A percentile compares a stretch with the other conserved stretches of the same genome.
Conservation (phyloP, 2,113 vertebrate species). For the Oryzias javanicus region DNA sequence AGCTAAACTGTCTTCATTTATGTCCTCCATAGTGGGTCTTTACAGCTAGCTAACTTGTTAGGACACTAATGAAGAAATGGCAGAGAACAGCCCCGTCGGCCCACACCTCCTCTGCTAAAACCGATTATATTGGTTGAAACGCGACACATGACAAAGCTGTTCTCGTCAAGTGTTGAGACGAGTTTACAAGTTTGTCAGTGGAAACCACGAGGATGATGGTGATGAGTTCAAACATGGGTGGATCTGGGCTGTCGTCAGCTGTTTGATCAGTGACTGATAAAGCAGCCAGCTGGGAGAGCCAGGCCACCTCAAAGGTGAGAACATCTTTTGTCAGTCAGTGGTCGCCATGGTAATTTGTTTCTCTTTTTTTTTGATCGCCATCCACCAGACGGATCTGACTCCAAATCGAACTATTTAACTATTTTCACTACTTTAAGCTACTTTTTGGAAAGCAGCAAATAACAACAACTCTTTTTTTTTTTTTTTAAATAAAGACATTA, state of each 20-base stretch:
- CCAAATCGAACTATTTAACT: too few relatives aligned
- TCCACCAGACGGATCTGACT: too few relatives aligned
- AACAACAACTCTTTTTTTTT: too few relatives aligned
- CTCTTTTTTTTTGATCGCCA: too few relatives aligned
- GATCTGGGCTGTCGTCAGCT: conserved; percentile 25
- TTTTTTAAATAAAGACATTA: too few relatives aligned
- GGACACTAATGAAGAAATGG: neutral
- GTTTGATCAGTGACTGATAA: conserved; percentile 4
- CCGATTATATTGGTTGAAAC: conserved; percentile 32
- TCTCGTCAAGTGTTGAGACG: conserved; percentile 20
- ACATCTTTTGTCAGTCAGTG: neutral
- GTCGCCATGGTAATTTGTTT: neutral
- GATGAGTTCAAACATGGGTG: conserved; percentile 36
- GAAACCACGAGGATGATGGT: conserved; percentile 20
- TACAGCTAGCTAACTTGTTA: too few relatives aligned
- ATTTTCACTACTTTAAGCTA: too few relatives aligned
- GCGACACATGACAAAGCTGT: conserved; percentile 36
- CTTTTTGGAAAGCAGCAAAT: too few relatives aligned
- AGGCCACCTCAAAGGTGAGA: conserved; percentile 2
- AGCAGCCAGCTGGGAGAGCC: conserved; percentile 1
- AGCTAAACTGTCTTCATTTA: too few relatives aligned
- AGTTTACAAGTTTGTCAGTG: conserved; percentile 37
- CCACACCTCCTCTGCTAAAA: conserved; percentile 8
- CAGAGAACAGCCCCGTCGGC: neutral
- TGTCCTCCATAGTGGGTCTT: too few relatives aligned